Evolutionary conservation across 2,797 vertebrate genomes (phyloP).

Genomic region (Cottoperca gobio): DNA sequence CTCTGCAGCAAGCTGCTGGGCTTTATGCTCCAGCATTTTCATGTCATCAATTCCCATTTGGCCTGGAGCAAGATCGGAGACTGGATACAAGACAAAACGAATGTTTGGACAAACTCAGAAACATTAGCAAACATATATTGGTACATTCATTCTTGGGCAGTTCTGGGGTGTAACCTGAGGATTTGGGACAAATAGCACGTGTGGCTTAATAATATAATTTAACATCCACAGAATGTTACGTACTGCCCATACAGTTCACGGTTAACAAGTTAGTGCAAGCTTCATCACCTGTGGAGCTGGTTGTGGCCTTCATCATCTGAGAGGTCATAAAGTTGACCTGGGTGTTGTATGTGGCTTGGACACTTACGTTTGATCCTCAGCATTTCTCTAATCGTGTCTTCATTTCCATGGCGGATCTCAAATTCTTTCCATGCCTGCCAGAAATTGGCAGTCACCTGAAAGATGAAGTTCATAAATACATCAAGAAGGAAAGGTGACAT

Average conservation of each 20-base stretch:
- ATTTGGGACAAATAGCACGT: neutral
- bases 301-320: slow-evolving; percentile 93
- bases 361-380: slow-evolving; percentile 93
- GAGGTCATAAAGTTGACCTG: slow-evolving; percentile 98
- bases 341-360: slow-evolving; percentile 97
- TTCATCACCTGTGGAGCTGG: slow-evolving; percentile 87
- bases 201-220: neutral
- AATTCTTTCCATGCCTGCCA: slow-evolving; percentile 98
- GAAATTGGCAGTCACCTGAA: slow-evolving; percentile 90
- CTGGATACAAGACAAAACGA: slow-evolving; percentile 66
- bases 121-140: neutral
- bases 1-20: slow-evolving; percentile 90
- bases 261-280: neutral
- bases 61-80: slow-evolving; percentile 92
- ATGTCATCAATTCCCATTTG: slow-evolving; percentile 93
- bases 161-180: neutral
- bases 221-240: neutral
- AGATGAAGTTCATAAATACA: slow-evolving; percentile 7
- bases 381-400: slow-evolving; percentile 96
- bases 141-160: neutral
- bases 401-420: slow-evolving; percentile 96
- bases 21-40: slow-evolving; percentile 94
- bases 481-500: neutral
- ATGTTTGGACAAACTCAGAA: neutral
- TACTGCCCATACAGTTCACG: neutral